A percentile compares a stretch with the other conserved stretches of the same genome.
Evolutionary conservation across 2,797 vertebrate species (phyloP).

Genomic region (Acestrorhynchus altus): DNA sequence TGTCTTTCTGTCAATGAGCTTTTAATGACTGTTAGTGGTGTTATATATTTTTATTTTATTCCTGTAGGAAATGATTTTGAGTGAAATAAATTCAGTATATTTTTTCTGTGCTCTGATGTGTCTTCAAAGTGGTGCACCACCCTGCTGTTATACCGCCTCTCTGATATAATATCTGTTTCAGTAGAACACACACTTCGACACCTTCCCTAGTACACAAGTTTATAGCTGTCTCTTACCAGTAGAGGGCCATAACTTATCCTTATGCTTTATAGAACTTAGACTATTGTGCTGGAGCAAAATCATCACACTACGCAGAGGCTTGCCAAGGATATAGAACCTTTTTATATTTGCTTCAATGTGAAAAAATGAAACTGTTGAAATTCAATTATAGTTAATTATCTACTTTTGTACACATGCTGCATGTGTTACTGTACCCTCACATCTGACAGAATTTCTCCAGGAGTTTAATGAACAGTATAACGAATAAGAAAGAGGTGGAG

Average conservation of each 20-base stretch:
- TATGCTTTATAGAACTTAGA: not conserved
- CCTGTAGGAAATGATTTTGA: not conserved
- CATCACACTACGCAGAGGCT: not conserved
- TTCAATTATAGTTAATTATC: too few relatives aligned
- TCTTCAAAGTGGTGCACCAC: not conserved
- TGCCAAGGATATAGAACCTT: too few relatives aligned
- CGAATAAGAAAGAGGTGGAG: too few relatives aligned
- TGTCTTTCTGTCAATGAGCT: not conserved
- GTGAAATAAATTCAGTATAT: not conserved
- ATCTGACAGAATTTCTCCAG: too few relatives aligned
- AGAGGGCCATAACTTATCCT: not conserved
- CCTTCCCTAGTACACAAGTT: too few relatives aligned
- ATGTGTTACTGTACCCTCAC: too few relatives aligned
- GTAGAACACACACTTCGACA: not conserved
- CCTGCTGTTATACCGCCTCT: not conserved
- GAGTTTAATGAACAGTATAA: too few relatives aligned
- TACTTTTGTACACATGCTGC: too few relatives aligned
- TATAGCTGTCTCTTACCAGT: not conserved
- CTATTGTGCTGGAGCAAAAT: not conserved
- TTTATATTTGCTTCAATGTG: too few relatives aligned
- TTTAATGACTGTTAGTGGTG: not conserved
- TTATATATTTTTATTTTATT: not conserved
- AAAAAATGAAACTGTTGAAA: too few relatives aligned
- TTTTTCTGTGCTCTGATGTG: not conserved
- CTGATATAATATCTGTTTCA: not conserved